Evolutionary conservation across 1,140 invertebrate species (phyloP), one percentile per base, ranked within the genome.

Genomic region (Globodera rostochiensis): DNA sequence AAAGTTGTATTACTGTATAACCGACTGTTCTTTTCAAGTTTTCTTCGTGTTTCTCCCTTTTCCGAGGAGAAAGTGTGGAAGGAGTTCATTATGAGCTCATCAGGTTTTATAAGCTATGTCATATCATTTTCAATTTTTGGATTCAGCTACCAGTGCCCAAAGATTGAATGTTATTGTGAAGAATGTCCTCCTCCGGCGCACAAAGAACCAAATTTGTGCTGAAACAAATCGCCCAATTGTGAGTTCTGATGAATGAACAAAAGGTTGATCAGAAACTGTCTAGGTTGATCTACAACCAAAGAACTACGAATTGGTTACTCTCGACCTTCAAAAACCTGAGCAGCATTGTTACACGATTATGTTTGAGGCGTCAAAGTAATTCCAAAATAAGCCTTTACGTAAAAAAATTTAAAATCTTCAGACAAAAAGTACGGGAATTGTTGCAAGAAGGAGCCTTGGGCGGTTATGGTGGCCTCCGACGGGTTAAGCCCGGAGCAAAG

Each of bases 1-100:
- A 74, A 84, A 50, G 47, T 45, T 15, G 15, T 13, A n/a, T 25
- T 25, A 49, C n/a, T 21, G 25, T 9, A 64, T 19, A 64, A 19
- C 13, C 15, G 19, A n/a, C 57, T 36, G 36, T 36, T 36, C n/a
- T 81, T 36, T 77, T 86, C 74, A 83, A 88, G 79, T 11, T 84
- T 85, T 77, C 45, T 84, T 92, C 90, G 92, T 92, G 80, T 94
- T 92, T 92, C 93, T 93, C 89, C 91, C 91, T 83, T 94, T 93
- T 93, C 73, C 77, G 84, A 88, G 73, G 80, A 85, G 36, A 90
- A 90, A 82, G 88, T 91, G 21, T 92, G 92, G 93, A 93, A 93
- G 46, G 80, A 84, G 66, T 86, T 81, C 36, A 89, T 88, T 74
- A 83, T 84, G 84, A 77, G 19, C 9, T 57, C 49, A 60, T 50